These are phyloP conservation scores for Bolinopsis microptera DNA, from an alignment of 37 sponge, comb jelly and placozoan species.

Conservation along the genomic window DNA sequence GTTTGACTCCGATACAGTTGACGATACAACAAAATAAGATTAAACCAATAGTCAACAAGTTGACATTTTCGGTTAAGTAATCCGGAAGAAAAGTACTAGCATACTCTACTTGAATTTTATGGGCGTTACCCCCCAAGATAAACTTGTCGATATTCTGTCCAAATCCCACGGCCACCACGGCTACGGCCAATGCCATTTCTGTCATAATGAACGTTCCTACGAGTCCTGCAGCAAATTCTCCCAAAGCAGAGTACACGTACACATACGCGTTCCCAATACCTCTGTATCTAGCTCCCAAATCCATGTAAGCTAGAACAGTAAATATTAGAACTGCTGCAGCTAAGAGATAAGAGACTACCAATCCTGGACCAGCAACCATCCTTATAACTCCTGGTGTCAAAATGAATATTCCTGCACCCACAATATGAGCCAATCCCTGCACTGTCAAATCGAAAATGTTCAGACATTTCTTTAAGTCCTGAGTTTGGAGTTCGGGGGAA, in stretches of 20 bases:
- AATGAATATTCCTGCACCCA: constrained; percentile 4
- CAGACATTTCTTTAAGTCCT: neutral
- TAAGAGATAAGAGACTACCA: neutral
- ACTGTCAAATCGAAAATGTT: constrained; percentile 9
- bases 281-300: neutral
- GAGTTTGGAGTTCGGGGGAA: neutral
- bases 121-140: neutral
- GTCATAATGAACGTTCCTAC: neutral
- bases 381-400: neutral
- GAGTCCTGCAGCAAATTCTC: neutral
- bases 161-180: neutral
- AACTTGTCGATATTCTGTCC: neutral
- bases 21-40: neutral
- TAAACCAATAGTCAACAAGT: neutral
- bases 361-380: neutral
- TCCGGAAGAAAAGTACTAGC: neutral
- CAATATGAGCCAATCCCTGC: neutral
- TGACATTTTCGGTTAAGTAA: neutral
- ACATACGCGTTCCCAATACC: constrained; percentile 1
- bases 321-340: neutral
- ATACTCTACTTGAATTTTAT: neutral
- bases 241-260: neutral
- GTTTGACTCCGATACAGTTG: constrained; percentile 42
- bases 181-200: neutral
- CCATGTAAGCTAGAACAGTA: constrained; percentile 7